phyloP scores from a whole-genome alignment of 2,113 vertebrate species.

The Mobula hypostoma region DNA sequence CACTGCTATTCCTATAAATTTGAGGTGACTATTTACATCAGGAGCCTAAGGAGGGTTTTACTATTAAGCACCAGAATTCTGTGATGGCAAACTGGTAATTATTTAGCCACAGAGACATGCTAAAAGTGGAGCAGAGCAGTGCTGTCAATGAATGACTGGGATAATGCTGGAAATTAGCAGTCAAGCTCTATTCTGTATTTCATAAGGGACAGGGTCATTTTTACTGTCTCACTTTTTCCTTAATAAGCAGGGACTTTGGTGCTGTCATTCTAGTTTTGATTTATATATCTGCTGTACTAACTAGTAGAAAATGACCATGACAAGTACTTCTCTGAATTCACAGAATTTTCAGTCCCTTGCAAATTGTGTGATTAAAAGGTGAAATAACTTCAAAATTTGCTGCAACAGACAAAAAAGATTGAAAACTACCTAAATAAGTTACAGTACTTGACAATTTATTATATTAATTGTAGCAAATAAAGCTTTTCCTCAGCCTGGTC shows the following conservation, averaged over 20 bases:
- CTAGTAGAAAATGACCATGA: not conserved
- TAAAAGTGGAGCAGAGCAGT: not conserved
- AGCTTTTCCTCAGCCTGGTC: not conserved
- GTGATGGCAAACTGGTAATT: not conserved
- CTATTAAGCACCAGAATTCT: not conserved
- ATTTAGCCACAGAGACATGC: not conserved
- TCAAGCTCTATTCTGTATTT: not conserved
- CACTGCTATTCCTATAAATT: no score
- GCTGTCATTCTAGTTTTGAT: not conserved
- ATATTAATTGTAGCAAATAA: not conserved
- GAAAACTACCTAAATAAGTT: not conserved
- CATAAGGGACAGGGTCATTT: not conserved
- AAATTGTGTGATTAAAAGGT: not conserved
- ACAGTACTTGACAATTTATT: not conserved
- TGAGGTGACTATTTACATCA: not conserved
- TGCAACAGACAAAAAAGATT: not conserved
- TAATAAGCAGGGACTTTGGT: not conserved
- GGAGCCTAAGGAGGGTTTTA: not conserved
- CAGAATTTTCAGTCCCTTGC: not conserved
- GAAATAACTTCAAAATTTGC: not conserved
- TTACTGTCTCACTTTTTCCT: not conserved
- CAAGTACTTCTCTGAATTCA: not conserved
- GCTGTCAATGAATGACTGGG: not conserved
- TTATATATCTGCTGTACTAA: not conserved
- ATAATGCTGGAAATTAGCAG: not conserved